Conservation (phyloP, 2,797 vertebrate species). For the Odontamblyopus rebecca region DNA sequence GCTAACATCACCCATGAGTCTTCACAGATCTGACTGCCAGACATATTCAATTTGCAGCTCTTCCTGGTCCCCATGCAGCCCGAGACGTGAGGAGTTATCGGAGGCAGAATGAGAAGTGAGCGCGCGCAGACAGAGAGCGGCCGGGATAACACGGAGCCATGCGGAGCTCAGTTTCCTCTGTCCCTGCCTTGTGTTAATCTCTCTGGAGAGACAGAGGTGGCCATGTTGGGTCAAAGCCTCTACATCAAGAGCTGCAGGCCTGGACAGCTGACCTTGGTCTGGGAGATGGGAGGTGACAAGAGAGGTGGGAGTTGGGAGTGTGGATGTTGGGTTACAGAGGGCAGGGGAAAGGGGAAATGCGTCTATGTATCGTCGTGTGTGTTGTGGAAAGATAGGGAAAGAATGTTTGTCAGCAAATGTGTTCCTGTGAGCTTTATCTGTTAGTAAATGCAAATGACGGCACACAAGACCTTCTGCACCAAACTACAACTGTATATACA, state of each 20-base stretch:
- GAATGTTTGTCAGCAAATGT: slow-evolving; percentile 55
- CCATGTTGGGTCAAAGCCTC: slow-evolving; percentile 79
- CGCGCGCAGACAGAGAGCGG: slow-evolving; percentile 55
- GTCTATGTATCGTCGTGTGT: slow-evolving; percentile 39
- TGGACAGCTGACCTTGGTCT: slow-evolving; percentile 78
- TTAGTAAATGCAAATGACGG: slow-evolving; percentile 67
- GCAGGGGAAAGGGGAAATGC: slow-evolving; percentile 69
- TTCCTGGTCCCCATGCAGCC: slow-evolving; percentile 60
- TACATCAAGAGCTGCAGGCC: slow-evolving; percentile 71
- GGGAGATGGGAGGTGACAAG: slow-evolving; percentile 76
- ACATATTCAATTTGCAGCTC: slow-evolving; percentile 81
- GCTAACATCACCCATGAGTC: slow-evolving; percentile 73
- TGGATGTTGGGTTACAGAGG: slow-evolving; percentile 72
- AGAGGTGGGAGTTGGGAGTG: slow-evolving; percentile 73
- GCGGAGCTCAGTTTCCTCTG: slow-evolving; percentile 64
- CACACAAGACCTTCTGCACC: slow-evolving; percentile 68
- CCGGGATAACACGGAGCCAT: slow-evolving; percentile 69
- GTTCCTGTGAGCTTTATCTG: slow-evolving; percentile 57
- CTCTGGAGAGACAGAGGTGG: slow-evolving; percentile 76
- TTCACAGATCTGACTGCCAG: slow-evolving; percentile 75
- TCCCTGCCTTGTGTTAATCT: slow-evolving; percentile 78
- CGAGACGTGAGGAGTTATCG: slow-evolving; percentile 70
- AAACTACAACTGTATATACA: slow-evolving; percentile 47
- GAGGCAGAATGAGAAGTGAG: slow-evolving; percentile 72
- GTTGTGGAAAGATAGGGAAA: slow-evolving; percentile 58